A percentile compares a stretch with the other conserved stretches of the same genome.
phyloP scores from a whole-genome alignment of 2,888 invertebrate species.

The Cataglyphis altisquamis region DNA sequence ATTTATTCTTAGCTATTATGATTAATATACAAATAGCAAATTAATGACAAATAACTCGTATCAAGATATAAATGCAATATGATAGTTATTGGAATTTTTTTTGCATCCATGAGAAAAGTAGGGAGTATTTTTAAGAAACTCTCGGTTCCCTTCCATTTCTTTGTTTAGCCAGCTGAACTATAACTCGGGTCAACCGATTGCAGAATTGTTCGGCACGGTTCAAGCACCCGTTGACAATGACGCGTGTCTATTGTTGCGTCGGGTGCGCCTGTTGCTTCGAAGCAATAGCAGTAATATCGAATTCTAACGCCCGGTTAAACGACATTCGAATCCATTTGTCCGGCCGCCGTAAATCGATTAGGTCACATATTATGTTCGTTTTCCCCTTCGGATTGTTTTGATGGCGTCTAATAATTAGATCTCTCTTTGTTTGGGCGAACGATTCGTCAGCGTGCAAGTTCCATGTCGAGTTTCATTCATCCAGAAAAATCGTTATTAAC shows the following conservation, averaged over 20 bases:
- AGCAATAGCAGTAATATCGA: slow-evolving; percentile 49
- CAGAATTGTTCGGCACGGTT: slow-evolving; percentile 59
- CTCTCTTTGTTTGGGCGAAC: not conserved
- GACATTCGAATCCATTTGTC: slow-evolving; percentile 64
- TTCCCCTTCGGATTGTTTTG: slow-evolving; percentile 5
- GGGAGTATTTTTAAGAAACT: not conserved
- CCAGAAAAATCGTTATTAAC: not conserved
- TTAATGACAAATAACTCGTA: not conserved
- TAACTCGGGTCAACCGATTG: slow-evolving; percentile 53
- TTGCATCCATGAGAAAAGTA: not conserved
- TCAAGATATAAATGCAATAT: not conserved
- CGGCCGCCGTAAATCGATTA: slow-evolving; percentile 48
- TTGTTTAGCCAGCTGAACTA: slow-evolving; percentile 3
- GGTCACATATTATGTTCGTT: slow-evolving; percentile 31
- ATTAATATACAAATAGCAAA: not conserved
- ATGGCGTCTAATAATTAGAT: slow-evolving; percentile 28
- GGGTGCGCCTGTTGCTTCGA: slow-evolving; percentile 70
- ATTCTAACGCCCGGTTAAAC: slow-evolving; percentile 10
- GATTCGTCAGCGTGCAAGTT: not conserved
- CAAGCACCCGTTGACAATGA: slow-evolving; percentile 69
- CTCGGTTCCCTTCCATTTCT: not conserved
- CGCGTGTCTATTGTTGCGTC: slow-evolving; percentile 65
- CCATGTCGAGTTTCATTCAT: not conserved
- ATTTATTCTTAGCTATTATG: not conserved
- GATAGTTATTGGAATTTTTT: not conserved